Evolutionary conservation across 2,797 vertebrate genomes (phyloP), one percentile per base, ranked within the genome.

Genomic region (Psittacula echo): DNA sequence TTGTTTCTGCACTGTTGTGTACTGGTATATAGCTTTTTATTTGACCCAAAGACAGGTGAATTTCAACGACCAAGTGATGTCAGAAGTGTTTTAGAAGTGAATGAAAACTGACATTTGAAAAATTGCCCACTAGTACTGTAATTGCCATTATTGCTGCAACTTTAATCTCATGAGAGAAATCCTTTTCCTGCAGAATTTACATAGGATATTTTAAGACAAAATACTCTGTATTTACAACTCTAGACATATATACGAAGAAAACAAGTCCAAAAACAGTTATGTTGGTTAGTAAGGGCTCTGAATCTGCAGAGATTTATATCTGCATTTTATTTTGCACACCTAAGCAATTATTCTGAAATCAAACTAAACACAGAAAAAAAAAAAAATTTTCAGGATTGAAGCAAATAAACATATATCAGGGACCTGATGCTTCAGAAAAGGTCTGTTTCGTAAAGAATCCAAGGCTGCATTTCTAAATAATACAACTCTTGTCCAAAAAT

Each of bases 331-430:
- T 94, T 90, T 85, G 65, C 61, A 61, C 58, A 74, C 22, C 48
- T 68, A 87, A 41, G 65, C 76, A 85, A 80, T 83, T 83, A 85
- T 84, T 90, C 65, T 80, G 84, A 94, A 89, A 85, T 85, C 84
- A 93, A 91, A 68, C 45, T 53, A 81, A 89, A 65, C 34, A 80
- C 10, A 62, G 9, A 39, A 86, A 44, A 76, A 76, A 50, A 21
- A 42, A 54, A 65, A 29, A 45, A 21, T 77, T 85, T 80, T 64
- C 54, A 71, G 48, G 29, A 80, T 37, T 82, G 30, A 13, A 93
- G 23, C 15, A 65, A 74, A 65, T 60, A 92, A 80, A 85, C 65
- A 85, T 11, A 71, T 78, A 85, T 5, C 34, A 85, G 22, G 11
- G 12, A 74, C 23, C 6, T 65, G 44, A 79, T 74, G 48, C 58